Base-by-base conservation (phyloP, 2,113 vertebrate species). In the Scalopus aquaticus region DNA sequence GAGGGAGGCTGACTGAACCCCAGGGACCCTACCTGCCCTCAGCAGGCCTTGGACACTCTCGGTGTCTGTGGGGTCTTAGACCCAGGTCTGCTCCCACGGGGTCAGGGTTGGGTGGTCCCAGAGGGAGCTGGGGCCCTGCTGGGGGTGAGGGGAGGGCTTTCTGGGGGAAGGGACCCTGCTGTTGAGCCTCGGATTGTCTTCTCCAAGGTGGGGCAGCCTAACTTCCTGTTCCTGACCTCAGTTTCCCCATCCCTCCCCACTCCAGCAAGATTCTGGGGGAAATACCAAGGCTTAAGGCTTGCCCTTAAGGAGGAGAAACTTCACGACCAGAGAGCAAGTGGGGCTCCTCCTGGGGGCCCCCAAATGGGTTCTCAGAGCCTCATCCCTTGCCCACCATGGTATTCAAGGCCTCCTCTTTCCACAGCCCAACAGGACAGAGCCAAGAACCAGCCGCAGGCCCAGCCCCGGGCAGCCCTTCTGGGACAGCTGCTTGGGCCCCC, bases 311-410 rank as follows among this genome's bases (percentile, higher is more conserved):
- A 22, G 39, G 44, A 56, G 30, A 19, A 3, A 13, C 1, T 2
- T 49, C 8, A 28, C 1, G 32, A 16, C 35, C 24, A 5, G 6
- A 10, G 13, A 4, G 12, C 5, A n/a, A 39, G n/a, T 44, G 65
- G 49, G 24, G 19, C 26, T 9, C 62, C 30, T 4, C 20, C n/a
- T 20, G 5, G 20, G 54, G 7, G 6, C 2, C 30, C 44, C 44
- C 28, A 39, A 49, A 24, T 19, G 13, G 39, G 15, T 24, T 44
- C 32, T 26, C 6, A 0, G 56, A 42, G 35, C 22, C 77, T 44
- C 56, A 4, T 17, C 44, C 22, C 46, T 42, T 3, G 6, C 35
- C 3, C 54, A 1, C n/a, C 9, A 0, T 5, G 0, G 3, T 32
- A 67, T n/a, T 65, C 32, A 9, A 35, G 58, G 22, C 3, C 30